These are phyloP conservation scores for Melanostoma mellinum DNA, from an alignment of 2,888 invertebrate genomes.

Conservation along the genomic window DNA sequence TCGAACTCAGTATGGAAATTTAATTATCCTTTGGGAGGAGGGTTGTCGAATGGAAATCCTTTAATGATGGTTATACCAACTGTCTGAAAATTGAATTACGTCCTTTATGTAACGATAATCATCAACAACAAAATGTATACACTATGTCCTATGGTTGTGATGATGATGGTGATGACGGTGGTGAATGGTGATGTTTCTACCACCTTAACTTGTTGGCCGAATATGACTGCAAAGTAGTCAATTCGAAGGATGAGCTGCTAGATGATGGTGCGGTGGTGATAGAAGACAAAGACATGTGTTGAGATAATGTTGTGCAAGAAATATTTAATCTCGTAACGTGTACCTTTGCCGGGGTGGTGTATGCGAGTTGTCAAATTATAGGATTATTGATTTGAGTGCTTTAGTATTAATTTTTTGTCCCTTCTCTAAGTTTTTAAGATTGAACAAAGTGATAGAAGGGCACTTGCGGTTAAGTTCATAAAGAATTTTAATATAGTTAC, in stretches of 20 bases:
- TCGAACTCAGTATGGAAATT: conserved; percentile 74
- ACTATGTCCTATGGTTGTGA: conserved; percentile 43
- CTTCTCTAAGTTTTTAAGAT: conserved; percentile 2
- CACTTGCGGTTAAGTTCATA: conserved; percentile 26
- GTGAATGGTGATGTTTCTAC: conserved; percentile 64
- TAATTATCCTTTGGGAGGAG: conserved; percentile 74
- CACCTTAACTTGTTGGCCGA: conserved; percentile 60
- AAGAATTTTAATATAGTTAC: conserved; percentile 1
- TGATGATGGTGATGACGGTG: conserved; percentile 15
- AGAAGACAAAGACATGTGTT: conserved; percentile 66
- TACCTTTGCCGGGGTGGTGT: conserved; percentile 27
- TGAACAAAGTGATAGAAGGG: background rate
- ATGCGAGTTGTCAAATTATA: conserved; percentile 52
- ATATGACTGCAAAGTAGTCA: conserved; percentile 34
- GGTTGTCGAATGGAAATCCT: conserved; percentile 78
- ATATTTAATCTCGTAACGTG: conserved; percentile 60
- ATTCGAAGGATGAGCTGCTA: conserved; percentile 24
- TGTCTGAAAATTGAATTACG: conserved; percentile 82
- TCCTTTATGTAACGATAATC: conserved; percentile 78
- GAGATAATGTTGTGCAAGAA: conserved; percentile 60
- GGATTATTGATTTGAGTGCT: conserved; percentile 58
- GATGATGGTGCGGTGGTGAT: conserved; percentile 23
- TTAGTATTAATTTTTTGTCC: conserved; percentile 36
- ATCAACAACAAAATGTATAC: conserved; percentile 68
- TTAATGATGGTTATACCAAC: conserved; percentile 82